Base-by-base conservation (phyloP, 1,140 invertebrate species). In the Lanistes nyassanus region DNA sequence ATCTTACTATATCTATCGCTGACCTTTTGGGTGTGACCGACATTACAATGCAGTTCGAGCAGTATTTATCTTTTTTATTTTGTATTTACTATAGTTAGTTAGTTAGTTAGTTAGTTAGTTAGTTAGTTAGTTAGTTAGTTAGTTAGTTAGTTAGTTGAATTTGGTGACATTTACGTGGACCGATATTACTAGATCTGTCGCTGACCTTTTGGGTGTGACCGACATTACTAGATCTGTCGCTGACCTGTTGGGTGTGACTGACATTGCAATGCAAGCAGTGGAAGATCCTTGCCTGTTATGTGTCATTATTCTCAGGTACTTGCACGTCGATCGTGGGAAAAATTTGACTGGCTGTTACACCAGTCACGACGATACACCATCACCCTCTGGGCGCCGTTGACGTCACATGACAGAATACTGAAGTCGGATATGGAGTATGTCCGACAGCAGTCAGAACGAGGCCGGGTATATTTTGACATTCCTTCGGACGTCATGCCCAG, bases 11-110 rank as follows among this genome's bases (percentile, higher is more conserved):
- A n/a, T n/a, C n/a, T n/a, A n/a, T n/a, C n/a, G n/a, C n/a, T n/a
- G n/a, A n/a, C n/a, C n/a, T n/a, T n/a, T n/a, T n/a, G n/a, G n/a
- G n/a, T n/a, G n/a, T n/a, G n/a, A n/a, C n/a, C n/a, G n/a, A n/a
- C n/a, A n/a, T n/a, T n/a, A n/a, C n/a, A n/a, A n/a, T n/a, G 80
- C 82, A 19, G 77, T 82, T 2, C 72, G 82, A 26, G 82, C 82
- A 11, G 77, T 77, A 60, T n/a, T n/a, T n/a, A 55, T 62, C 26
- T 31, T 65, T 65, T 65, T 65, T 1, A 31, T 65, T 62, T 62
- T 7, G 9, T 62, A 11, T 26, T 9, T 62, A 26, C n/a, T 62
- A n/a, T 36, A 9, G 9, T 13, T 13, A 29, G 6, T 62, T 62
- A 26, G 26, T 7, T n/a, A 23, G n/a, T 62, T 23, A 62, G 58